phyloP scores from a whole-genome alignment of 2,888 invertebrate species.

The Melieria picta region DNA sequence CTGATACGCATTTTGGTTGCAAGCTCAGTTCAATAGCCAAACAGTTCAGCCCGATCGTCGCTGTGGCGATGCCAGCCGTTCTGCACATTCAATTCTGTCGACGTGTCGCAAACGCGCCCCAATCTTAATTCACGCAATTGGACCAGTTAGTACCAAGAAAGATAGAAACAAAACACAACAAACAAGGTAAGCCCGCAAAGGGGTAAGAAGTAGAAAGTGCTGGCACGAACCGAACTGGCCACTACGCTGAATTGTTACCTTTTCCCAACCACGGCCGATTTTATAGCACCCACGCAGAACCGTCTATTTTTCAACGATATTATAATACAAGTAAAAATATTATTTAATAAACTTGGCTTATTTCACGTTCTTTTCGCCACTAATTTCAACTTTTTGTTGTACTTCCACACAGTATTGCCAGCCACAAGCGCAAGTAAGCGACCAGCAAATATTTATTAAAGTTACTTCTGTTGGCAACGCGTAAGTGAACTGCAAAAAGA shows the following conservation, averaged over 20 bases:
- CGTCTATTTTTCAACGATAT: background rate
- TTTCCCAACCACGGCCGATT: background rate
- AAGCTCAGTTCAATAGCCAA: background rate
- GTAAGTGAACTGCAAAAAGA: no score
- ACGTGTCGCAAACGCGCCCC: slow-evolving; percentile 42
- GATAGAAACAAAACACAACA: slow-evolving; percentile 16
- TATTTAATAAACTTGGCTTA: no score
- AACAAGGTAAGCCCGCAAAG: background rate
- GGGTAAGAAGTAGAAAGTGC: background rate
- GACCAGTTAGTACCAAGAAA: slow-evolving; percentile 8
- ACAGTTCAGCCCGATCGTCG: background rate
- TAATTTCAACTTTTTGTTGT: no score
- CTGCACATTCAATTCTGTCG: slow-evolving; percentile 38
- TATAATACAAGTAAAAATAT: background rate
- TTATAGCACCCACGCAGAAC: background rate
- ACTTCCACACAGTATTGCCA: no score
- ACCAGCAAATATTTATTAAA: no score
- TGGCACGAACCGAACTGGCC: no score
- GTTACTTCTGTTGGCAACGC: no score
- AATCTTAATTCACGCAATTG: slow-evolving; percentile 15
- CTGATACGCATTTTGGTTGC: slow-evolving; percentile 70
- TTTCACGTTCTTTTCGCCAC: no score
- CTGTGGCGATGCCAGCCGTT: background rate
- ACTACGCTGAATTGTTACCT: background rate
- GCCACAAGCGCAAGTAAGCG: no score